A percentile compares a stretch with the other conserved stretches of the same genome.
phyloP scores from a whole-genome alignment of 1,140 invertebrate species.

The Papilio machaon region DNA sequence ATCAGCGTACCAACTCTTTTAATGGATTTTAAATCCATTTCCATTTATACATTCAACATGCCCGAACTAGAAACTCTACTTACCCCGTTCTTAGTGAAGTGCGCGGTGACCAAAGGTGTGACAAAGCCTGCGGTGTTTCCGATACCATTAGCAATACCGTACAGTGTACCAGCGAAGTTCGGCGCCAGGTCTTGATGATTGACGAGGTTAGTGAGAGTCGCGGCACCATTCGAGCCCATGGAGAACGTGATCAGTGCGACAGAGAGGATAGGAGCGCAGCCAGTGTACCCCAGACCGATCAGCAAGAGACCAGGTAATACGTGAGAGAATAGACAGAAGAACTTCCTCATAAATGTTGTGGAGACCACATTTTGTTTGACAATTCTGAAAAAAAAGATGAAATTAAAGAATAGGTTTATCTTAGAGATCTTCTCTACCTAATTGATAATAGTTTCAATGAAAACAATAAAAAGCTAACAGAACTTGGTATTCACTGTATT shows the following conservation, averaged over 20 bases:
- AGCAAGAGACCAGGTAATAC: conserved; percentile 87
- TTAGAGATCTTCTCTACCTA: too few relatives aligned
- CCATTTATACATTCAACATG: too few relatives aligned
- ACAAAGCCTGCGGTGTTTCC: conserved; percentile 90
- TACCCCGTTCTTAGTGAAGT: conserved; percentile 86
- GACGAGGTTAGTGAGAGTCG: conserved; percentile 90
- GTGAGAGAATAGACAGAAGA: conserved; percentile 88
- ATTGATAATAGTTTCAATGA: too few relatives aligned
- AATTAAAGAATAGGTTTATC: too few relatives aligned
- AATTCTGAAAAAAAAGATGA: conserved; percentile 69
- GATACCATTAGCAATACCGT: conserved; percentile 89
- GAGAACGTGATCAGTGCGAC: conserved; percentile 88
- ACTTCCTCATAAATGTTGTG: conserved; percentile 86
- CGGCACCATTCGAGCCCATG: conserved; percentile 91
- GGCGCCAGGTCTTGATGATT: conserved; percentile 92
- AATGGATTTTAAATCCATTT: too few relatives aligned
- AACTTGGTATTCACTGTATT: too few relatives aligned
- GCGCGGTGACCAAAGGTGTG: conserved; percentile 86
- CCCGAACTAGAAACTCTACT: conserved; percentile 46
- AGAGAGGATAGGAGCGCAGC: conserved; percentile 85
- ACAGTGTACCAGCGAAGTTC: conserved; percentile 90
- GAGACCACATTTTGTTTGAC: conserved; percentile 83
- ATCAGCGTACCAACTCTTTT: too few relatives aligned
- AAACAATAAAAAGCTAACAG: too few relatives aligned
- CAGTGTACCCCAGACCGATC: conserved; percentile 85